These are phyloP conservation scores for Coptodon bakossiorum DNA, from an alignment of 2,113 vertebrate species.

Conservation along the genomic window DNA sequence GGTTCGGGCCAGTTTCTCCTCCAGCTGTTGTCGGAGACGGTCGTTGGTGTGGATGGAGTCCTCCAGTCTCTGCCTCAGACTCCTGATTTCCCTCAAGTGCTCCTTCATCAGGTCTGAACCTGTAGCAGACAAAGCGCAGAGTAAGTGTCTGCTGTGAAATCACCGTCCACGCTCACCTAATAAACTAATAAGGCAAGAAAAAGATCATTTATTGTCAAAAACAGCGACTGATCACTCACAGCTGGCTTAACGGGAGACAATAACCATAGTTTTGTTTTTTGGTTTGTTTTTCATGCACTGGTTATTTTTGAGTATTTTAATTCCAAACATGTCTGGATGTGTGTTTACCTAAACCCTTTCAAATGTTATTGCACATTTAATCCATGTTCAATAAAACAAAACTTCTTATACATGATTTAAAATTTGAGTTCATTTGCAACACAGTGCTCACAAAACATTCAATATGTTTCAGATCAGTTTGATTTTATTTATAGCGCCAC, in stretches of 20 bases:
- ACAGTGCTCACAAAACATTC: not conserved
- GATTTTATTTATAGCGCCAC: not conserved
- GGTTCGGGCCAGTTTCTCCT: slow-evolving; percentile 68
- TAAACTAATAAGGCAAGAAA: fast-evolving
- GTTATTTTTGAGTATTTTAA: not conserved
- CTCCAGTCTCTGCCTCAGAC: slow-evolving; percentile 81
- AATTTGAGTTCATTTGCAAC: not conserved
- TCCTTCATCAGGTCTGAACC: slow-evolving; percentile 83
- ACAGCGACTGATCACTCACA: not conserved
- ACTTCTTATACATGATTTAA: not conserved
- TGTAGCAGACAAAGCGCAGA: slow-evolving; percentile 12
- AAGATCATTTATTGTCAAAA: not conserved
- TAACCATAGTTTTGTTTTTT: not conserved
- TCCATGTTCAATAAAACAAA: not conserved
- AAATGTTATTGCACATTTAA: not conserved
- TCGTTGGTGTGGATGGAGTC: slow-evolving; percentile 90
- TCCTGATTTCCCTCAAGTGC: slow-evolving; percentile 83
- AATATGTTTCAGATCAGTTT: not conserved
- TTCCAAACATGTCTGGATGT: not conserved
- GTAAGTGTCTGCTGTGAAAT: not conserved
- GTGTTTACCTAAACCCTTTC: not conserved
- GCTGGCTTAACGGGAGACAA: not conserved
- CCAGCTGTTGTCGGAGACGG: slow-evolving; percentile 81
- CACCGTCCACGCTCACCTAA: not conserved
- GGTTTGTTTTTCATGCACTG: not conserved